phyloP scores from a whole-genome alignment of 1,140 invertebrate genomes.

The Zaprionus davidi region DNA sequence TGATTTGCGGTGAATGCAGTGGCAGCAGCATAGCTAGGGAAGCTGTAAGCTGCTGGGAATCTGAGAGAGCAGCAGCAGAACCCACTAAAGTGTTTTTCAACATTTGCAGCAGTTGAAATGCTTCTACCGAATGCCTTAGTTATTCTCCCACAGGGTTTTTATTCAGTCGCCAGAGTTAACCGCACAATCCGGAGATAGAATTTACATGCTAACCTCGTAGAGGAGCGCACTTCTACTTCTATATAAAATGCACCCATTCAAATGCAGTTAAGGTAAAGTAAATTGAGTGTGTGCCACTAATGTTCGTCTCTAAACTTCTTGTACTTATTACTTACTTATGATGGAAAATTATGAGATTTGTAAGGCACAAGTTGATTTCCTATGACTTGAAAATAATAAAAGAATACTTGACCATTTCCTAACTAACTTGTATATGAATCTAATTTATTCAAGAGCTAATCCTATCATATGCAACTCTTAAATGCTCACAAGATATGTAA shows the following conservation, averaged over 20 bases:
- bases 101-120: conserved; percentile 3
- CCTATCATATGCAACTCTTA: too few species aligned
- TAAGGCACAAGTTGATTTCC: too few species aligned
- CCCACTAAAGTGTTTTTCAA: conserved; percentile 32
- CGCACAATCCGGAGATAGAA: not conserved
- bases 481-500: too few species aligned
- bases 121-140: conserved; percentile 1
- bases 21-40: not conserved
- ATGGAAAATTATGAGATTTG: not conserved
- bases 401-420: too few species aligned
- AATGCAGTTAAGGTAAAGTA: not conserved
- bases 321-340: not conserved
- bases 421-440: too few species aligned
- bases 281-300: not conserved
- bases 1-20: conserved; percentile 55
- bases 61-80: conserved; percentile 4
- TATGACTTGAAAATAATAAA: too few species aligned
- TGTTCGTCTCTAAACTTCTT: not conserved
- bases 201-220: not conserved
- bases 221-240: not conserved
- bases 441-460: too few species aligned
- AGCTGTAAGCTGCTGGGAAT: not conserved
- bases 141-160: not conserved
- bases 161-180: not conserved
- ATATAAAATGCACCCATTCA: not conserved